These are phyloP conservation scores for Thaleichthys pacificus DNA, from an alignment of 2,797 vertebrate species.

Conservation along the genomic window DNA sequence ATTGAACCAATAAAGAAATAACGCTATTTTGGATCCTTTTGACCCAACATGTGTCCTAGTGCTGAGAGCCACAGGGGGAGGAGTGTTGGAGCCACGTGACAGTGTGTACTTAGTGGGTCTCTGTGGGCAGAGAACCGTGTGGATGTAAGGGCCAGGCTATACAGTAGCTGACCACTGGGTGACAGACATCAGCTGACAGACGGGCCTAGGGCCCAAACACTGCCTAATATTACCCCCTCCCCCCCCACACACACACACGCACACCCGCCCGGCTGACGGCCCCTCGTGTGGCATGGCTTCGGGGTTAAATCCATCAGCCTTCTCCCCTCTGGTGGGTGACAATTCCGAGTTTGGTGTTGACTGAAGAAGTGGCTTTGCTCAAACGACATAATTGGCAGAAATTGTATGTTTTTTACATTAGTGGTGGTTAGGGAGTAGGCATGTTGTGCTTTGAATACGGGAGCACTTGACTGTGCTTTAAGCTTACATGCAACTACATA, in stretches of 20 bases:
- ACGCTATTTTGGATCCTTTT: no score
- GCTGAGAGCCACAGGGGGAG: slow-evolving; percentile 39
- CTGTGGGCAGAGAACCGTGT: slow-evolving; percentile 44
- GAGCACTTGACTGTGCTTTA: no score
- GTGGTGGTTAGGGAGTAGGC: no score
- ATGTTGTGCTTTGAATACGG: no score
- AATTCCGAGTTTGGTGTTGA: slow-evolving; percentile 7
- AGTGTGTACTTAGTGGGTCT: slow-evolving; percentile 61
- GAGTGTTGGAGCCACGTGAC: slow-evolving; percentile 56
- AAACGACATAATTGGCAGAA: no score
- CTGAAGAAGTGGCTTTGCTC: neutral
- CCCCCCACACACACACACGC: neutral
- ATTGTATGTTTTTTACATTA: no score
- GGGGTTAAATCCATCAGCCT: slow-evolving; percentile 26
- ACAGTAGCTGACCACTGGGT: slow-evolving; percentile 62
- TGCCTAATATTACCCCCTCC: slow-evolving; percentile 32
- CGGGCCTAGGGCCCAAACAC: slow-evolving; percentile 21
- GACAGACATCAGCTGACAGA: slow-evolving; percentile 59
- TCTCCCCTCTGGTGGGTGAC: slow-evolving; percentile 9
- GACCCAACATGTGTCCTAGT: neutral
- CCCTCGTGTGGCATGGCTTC: slow-evolving; percentile 27
- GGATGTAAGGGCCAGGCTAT: slow-evolving; percentile 53
- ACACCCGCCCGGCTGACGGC: neutral
- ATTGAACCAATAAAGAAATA: neutral
- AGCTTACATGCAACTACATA: no score